These are phyloP conservation scores for Dicycla oo DNA, from an alignment of 2,888 invertebrate species.

Conservation along the genomic window DNA sequence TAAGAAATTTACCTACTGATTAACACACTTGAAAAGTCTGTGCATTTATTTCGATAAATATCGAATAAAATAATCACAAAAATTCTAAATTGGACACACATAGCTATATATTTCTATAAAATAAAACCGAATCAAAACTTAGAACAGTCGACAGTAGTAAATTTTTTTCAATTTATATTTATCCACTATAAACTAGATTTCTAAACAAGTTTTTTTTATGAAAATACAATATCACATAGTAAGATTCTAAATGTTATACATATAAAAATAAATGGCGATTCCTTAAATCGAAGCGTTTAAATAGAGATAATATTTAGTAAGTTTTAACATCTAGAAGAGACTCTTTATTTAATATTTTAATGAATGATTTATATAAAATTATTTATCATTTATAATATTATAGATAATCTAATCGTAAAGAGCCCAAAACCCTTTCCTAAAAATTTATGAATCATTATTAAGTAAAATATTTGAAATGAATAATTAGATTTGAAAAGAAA, in stretches of 20 bases:
- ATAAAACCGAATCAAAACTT: slow-evolving; percentile 45
- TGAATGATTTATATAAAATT: slow-evolving; percentile 9
- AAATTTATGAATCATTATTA: slow-evolving; percentile 28
- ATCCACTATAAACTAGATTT: slow-evolving; percentile 36
- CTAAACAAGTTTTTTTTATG: slow-evolving; percentile 52
- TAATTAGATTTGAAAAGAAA: slow-evolving; percentile 1
- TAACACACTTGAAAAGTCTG: slow-evolving; percentile 35
- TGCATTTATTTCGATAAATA: slow-evolving; percentile 42
- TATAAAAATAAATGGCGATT: slow-evolving; percentile 70
- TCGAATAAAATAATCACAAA: slow-evolving; percentile 51
- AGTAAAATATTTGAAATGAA: not conserved
- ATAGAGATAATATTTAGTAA: slow-evolving; percentile 49
- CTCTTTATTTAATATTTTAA: slow-evolving; percentile 40
- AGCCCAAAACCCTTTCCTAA: slow-evolving; percentile 19
- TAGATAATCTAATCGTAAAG: not conserved
- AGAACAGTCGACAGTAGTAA: slow-evolving; percentile 49
- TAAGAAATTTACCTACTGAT: slow-evolving; percentile 35
- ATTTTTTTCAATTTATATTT: slow-evolving; percentile 29
- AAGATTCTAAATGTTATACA: slow-evolving; percentile 62
- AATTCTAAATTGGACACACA: slow-evolving; percentile 24
- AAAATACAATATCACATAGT: slow-evolving; percentile 65
- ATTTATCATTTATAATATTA: slow-evolving; percentile 22
- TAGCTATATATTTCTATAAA: slow-evolving; percentile 12
- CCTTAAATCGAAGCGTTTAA: slow-evolving; percentile 57
- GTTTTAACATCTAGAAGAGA: slow-evolving; percentile 56